A percentile compares a stretch with the other conserved stretches of the same genome.
phyloP scores from a whole-genome alignment of 1,140 invertebrate genomes.

The Pseudachorutes palmiensis region DNA sequence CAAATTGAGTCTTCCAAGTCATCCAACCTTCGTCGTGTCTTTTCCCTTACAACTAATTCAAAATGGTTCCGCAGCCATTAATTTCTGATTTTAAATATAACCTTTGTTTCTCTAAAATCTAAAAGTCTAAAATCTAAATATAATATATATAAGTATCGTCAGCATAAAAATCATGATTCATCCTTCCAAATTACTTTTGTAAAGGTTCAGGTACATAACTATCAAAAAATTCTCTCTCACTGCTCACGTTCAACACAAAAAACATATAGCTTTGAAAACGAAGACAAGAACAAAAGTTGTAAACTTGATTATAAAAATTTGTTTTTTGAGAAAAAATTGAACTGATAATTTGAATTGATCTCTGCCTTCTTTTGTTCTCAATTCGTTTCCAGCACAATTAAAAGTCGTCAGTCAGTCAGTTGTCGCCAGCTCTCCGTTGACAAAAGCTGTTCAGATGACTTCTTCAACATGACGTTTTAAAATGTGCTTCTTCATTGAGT shows the following conservation, averaged over 20 bases:
- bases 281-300: background rate
- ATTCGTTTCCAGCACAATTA: background rate
- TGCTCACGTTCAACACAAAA: background rate
- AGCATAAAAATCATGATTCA: background rate
- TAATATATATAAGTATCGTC: background rate
- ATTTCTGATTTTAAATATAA: too few species aligned
- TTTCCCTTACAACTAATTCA: too few species aligned
- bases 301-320: background rate
- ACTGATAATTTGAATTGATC: background rate
- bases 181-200: background rate
- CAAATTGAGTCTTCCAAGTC: too few species aligned
- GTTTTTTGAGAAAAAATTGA: background rate
- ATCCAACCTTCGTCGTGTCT: too few species aligned
- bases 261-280: background rate
- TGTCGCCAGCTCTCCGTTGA: too few species aligned
- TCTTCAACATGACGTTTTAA: conserved; percentile 24
- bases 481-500: conserved; percentile 33
- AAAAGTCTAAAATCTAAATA: background rate
- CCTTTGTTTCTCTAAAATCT: too few species aligned
- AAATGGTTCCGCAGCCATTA: too few species aligned
- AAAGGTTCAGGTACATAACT: conserved; percentile 10
- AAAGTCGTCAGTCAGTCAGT: background rate
- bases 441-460: conserved; percentile 1
- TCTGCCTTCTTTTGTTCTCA: background rate
- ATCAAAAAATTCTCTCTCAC: background rate